A percentile compares a stretch with the other conserved stretches of the same genome.
These are phyloP conservation scores for Philhelius pedissequus DNA, from an alignment of 2,888 invertebrate species.

Conservation along the genomic window DNA sequence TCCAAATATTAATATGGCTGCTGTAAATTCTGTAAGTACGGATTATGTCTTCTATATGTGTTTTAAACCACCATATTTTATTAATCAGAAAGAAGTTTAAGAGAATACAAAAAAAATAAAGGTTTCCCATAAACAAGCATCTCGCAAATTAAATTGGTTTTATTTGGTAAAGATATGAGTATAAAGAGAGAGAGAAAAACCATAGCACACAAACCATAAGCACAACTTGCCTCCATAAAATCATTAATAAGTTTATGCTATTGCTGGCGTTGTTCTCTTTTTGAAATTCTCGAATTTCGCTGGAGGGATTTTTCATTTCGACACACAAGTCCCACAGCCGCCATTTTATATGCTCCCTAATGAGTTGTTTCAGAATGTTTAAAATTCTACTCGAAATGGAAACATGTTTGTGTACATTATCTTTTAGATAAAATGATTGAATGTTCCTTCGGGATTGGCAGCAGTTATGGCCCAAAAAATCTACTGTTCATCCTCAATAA, in stretches of 20 bases:
- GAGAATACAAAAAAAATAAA: not conserved
- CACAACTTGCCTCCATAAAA: conserved; percentile 41
- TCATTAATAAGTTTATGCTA: conserved; percentile 49
- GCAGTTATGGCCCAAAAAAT: conserved; percentile 14
- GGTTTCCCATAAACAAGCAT: conserved; percentile 17
- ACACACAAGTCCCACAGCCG: not conserved
- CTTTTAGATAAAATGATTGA: conserved; percentile 61
- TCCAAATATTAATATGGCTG: conserved; percentile 74
- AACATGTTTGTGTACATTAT: conserved; percentile 60
- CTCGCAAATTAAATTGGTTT: conserved; percentile 52
- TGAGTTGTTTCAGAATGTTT: conserved; percentile 53
- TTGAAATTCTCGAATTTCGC: conserved; percentile 3
- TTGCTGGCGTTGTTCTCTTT: conserved; percentile 11
- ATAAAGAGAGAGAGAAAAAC: not conserved
- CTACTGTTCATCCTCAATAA: not conserved
- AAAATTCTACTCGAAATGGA: conserved; percentile 45
- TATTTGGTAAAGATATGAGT: conserved; percentile 1
- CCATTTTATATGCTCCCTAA: conserved; percentile 45
- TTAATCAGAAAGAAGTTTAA: conserved; percentile 3
- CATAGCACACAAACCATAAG: conserved; percentile 15
- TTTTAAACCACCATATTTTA: conserved; percentile 22
- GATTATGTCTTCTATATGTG: not conserved
- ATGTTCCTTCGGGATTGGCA: conserved; percentile 56
- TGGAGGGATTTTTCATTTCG: conserved; percentile 27
- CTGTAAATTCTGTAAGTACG: conserved; percentile 78